These are phyloP conservation scores for Phacellophora camtschatica DNA, from an alignment of 30 jellyfish, hydroid and myxozoan species.

Conservation along the genomic window DNA sequence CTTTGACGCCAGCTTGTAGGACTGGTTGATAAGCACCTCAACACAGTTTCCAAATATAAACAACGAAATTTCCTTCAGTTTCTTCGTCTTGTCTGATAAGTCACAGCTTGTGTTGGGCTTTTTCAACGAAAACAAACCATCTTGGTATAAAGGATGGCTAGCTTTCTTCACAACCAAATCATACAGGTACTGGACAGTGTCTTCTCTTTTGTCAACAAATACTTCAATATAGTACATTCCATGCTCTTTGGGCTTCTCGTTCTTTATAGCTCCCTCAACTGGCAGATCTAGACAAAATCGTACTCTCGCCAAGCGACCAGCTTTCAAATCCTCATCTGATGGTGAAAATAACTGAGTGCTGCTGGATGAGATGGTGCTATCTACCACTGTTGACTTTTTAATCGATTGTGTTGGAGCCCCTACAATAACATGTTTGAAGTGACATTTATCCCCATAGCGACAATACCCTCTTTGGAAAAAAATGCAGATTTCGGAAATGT, in stretches of 20 bases:
- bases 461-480: slow-evolving; percentile 54
- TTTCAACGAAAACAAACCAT: slow-evolving; percentile 16
- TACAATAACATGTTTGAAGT: slow-evolving; percentile 6
- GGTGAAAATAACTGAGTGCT: slow-evolving; percentile 35
- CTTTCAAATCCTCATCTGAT: slow-evolving; percentile 43
- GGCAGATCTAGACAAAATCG: slow-evolving; percentile 37
- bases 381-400: not conserved
- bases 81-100: slow-evolving; percentile 29
- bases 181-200: slow-evolving; percentile 36
- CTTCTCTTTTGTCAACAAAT: slow-evolving; percentile 63
- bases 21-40: slow-evolving; percentile 49
- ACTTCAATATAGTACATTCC: slow-evolving; percentile 37
- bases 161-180: slow-evolving; percentile 36
- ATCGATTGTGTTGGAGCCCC: not conserved
- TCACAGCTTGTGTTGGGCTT: slow-evolving; percentile 50
- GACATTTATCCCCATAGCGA: slow-evolving; percentile 52
- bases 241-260: not conserved
- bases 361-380: not conserved
- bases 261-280: slow-evolving; percentile 25
- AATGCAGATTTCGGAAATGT: not conserved
- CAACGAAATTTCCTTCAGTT: slow-evolving; percentile 30
- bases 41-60: slow-evolving; percentile 53
- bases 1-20: slow-evolving; percentile 31
- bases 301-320: slow-evolving; percentile 51
- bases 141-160: slow-evolving; percentile 12